Percentiles rank a stretch among this genome's conserved stretches.
Evolutionary conservation across 2,797 vertebrate species (phyloP).

Genomic region (Stomatorhinus walkeri): DNA sequence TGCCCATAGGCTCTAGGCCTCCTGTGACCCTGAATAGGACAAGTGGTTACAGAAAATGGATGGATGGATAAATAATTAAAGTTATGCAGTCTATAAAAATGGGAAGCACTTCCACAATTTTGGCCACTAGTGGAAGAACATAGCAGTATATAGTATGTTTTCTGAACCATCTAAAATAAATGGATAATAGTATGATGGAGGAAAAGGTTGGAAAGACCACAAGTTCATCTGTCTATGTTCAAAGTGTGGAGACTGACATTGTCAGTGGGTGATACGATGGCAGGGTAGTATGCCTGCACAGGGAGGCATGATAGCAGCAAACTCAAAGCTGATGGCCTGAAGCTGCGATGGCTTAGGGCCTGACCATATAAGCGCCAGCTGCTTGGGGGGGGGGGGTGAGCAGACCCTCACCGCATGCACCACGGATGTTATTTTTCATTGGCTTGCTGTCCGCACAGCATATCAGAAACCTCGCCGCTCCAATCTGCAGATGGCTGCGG

Average conservation of each 20-base stretch:
- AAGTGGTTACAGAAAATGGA: background rate
- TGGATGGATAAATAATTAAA: background rate
- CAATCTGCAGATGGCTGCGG: background rate
- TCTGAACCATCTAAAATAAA: background rate
- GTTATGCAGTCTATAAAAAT: background rate
- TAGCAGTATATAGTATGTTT: background rate
- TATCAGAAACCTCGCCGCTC: background rate
- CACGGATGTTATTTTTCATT: background rate
- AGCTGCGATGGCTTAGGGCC: background rate
- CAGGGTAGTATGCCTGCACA: background rate
- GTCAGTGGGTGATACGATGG: background rate
- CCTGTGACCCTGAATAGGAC: background rate
- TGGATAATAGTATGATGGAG: background rate
- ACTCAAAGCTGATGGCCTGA: background rate
- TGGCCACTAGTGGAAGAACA: background rate
- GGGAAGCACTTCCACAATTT: background rate
- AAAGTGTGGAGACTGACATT: background rate
- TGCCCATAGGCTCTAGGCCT: background rate
- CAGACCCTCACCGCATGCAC: background rate
- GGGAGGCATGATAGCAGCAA: background rate
- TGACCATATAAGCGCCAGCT: background rate
- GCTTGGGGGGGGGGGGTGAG: background rate
- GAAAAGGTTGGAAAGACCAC: background rate
- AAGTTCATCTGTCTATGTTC: background rate
- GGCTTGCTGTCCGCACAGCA: background rate